Conservation (phyloP, 2,113 vertebrate species). For the Gorilla gorilla region DNA sequence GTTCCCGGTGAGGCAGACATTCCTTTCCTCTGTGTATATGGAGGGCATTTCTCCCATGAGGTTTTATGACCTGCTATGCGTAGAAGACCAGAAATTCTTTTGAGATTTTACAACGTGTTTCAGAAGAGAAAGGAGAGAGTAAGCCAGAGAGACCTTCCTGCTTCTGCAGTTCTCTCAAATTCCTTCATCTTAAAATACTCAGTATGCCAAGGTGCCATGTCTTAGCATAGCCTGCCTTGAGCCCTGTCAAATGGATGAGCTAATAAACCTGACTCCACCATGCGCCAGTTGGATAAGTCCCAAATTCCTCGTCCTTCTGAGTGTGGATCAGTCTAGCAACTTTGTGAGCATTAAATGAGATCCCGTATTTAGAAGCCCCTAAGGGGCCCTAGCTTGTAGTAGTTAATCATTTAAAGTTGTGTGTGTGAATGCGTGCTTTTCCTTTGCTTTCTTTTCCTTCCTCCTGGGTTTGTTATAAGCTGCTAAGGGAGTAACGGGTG, state of each 20-base stretch:
- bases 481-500: background rate
- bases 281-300: background rate
- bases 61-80: background rate
- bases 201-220: background rate
- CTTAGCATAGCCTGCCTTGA: background rate
- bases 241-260: background rate
- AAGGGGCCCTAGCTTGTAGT: background rate
- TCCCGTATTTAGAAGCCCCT: background rate
- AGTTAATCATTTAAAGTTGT: conserved; percentile 9
- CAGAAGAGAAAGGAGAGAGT: background rate
- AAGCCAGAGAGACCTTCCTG: background rate
- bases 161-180: background rate
- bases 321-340: background rate
- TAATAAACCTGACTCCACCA: background rate
- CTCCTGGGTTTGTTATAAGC: conserved; percentile 2
- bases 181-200: background rate
- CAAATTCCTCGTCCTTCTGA: background rate
- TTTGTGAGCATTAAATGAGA: background rate
- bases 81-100: background rate
- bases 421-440: background rate
- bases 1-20: too few relatives aligned
- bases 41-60: background rate
- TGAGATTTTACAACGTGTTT: background rate
- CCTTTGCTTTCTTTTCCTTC: background rate
- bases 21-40: background rate